Conservation (phyloP, 1,140 invertebrate genomes). For the Drosophila sucinea region DNA sequence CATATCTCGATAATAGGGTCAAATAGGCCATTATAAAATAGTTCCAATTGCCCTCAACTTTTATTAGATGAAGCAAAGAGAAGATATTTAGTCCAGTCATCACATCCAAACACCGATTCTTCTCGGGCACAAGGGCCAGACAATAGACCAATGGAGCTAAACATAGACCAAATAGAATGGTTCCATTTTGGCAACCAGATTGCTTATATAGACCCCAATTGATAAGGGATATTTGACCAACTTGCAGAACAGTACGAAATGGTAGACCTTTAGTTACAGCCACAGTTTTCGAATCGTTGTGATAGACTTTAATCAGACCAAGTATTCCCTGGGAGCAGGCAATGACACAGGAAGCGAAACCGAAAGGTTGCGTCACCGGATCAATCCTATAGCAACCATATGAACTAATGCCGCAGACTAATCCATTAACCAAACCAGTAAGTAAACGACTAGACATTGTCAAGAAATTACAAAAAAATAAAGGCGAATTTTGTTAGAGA, state of each 20-base stretch:
- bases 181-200: too few relatives aligned
- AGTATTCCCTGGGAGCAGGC: conserved; percentile 2
- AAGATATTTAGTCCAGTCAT: background rate
- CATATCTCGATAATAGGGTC: background rate
- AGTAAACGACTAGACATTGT: conserved; percentile 1
- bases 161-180: background rate
- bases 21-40: background rate
- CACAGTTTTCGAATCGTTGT: background rate
- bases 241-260: background rate
- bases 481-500: too few relatives aligned
- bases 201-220: conserved; percentile 3
- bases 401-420: conserved; percentile 8
- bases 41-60: background rate
- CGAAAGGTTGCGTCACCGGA: background rate
- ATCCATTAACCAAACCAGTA: background rate
- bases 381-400: conserved; percentile 13
- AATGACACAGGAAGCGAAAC: conserved; percentile 4
- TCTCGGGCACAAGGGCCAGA: background rate
- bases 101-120: background rate
- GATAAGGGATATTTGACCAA: conserved; percentile 12
- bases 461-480: too few relatives aligned
- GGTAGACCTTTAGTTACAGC: too few relatives aligned
- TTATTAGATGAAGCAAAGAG: background rate
- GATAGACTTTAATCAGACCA: background rate
- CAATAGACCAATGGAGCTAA: background rate